phyloP scores from a whole-genome alignment of 2,797 vertebrate species.

The Hylomyscus alleni region DNA sequence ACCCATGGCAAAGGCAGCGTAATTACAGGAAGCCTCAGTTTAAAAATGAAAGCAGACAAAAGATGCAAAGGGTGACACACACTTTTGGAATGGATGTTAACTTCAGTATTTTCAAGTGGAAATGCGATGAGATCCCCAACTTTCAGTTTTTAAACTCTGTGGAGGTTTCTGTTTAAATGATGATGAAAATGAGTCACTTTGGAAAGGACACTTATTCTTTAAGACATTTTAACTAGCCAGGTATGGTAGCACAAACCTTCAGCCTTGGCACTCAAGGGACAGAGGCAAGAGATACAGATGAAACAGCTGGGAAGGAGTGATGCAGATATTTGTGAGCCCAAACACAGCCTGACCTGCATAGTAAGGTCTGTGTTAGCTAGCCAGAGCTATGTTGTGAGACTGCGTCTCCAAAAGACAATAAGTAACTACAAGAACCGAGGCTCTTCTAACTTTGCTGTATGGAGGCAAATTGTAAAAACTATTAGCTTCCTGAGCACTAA shows the following conservation, averaged over 20 bases:
- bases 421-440: neutral
- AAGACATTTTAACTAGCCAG: neutral
- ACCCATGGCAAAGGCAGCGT: slow-evolving; percentile 31
- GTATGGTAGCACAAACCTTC: too few relatives aligned
- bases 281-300: neutral
- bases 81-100: slow-evolving; percentile 44
- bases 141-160: slow-evolving; percentile 64
- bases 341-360: neutral
- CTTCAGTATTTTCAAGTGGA: slow-evolving; percentile 63
- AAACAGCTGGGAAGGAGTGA: neutral
- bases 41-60: slow-evolving; percentile 64
- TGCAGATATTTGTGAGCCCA: neutral
- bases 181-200: slow-evolving; percentile 45
- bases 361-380: neutral
- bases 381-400: neutral
- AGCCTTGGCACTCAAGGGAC: neutral
- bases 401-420: neutral
- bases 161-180: slow-evolving; percentile 68
- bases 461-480: slow-evolving; percentile 32
- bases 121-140: slow-evolving; percentile 45
- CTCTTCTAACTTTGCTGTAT: slow-evolving; percentile 8
- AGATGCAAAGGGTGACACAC: neutral
- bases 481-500: neutral
- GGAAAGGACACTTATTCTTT: slow-evolving; percentile 54
- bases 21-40: slow-evolving; percentile 19